Conservation (phyloP, 2,888 invertebrate species). For the Stenolophus ochropezus region DNA sequence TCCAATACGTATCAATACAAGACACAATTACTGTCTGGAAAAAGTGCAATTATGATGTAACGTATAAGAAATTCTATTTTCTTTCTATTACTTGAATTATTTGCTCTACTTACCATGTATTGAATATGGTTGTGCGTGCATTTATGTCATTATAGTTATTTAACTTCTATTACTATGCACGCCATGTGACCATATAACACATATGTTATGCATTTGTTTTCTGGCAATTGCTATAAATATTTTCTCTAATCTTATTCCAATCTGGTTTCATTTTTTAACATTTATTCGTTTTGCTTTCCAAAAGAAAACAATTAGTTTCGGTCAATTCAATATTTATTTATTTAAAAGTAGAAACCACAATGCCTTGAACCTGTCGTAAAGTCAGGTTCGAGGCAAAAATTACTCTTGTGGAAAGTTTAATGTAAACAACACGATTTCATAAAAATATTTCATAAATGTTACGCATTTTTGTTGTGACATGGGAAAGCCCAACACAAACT, state of each 20-base stretch:
- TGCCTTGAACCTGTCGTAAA: conserved; percentile 15
- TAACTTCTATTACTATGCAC: conserved; percentile 2
- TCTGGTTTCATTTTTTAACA: no score
- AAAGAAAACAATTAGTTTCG: no score
- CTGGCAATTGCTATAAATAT: no score
- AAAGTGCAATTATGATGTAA: conserved; percentile 18
- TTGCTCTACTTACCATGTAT: conserved; percentile 1
- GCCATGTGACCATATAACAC: neutral
- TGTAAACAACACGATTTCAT: conserved; percentile 28
- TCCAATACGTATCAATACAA: conserved; percentile 22
- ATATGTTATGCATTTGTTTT: no score
- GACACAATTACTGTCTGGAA: neutral
- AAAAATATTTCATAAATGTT: conserved; percentile 20
- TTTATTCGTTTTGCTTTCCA: no score
- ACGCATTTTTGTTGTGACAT: conserved; percentile 21
- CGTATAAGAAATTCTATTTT: conserved; percentile 3
- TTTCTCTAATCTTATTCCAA: no score
- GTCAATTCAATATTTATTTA: neutral
- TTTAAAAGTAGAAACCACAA: neutral
- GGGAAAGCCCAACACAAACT: neutral
- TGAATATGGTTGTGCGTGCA: neutral
- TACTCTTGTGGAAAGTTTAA: conserved; percentile 18
- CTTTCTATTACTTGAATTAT: neutral
- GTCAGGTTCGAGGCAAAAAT: conserved; percentile 47
- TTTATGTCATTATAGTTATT: conserved; percentile 32